Conservation (phyloP, 1,140 invertebrate genomes). For the Diorhabda elongata region DNA sequence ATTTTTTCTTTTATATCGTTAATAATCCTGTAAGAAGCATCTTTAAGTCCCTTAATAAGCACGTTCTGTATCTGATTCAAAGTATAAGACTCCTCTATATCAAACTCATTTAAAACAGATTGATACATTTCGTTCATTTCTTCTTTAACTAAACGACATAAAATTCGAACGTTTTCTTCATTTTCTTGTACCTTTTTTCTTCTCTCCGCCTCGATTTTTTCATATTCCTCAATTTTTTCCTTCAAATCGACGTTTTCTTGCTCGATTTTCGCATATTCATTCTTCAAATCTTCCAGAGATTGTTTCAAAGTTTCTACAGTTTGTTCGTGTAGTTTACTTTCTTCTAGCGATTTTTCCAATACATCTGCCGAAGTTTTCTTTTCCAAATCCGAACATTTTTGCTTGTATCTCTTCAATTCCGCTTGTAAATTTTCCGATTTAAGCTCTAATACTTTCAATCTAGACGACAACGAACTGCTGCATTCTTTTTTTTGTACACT, state of each 20-base stretch:
- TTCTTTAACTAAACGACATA: slow-evolving; percentile 21
- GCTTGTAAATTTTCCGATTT: slow-evolving; percentile 25
- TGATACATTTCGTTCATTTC: slow-evolving; percentile 28
- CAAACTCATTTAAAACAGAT: slow-evolving; percentile 21
- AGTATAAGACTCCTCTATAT: slow-evolving; percentile 10
- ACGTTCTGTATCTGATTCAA: slow-evolving; percentile 18
- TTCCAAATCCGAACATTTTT: slow-evolving; percentile 20
- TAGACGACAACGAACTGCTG: slow-evolving; percentile 24
- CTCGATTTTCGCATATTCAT: not conserved
- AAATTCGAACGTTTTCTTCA: slow-evolving; percentile 14
- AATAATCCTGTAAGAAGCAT: slow-evolving; percentile 25
- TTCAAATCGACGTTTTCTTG: slow-evolving; percentile 6
- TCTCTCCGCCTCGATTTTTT: slow-evolving; percentile 13
- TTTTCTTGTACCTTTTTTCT: slow-evolving; percentile 1
- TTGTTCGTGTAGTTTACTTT: slow-evolving; percentile 6
- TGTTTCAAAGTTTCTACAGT: slow-evolving; percentile 15
- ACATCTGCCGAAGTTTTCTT: slow-evolving; percentile 6
- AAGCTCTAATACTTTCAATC: slow-evolving; percentile 26
- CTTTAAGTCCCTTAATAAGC: slow-evolving; percentile 26
- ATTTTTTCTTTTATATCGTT: slow-evolving; percentile 15
- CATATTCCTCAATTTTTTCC: slow-evolving; percentile 18
- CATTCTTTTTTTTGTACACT: slow-evolving; percentile 14
- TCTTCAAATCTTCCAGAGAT: not conserved
- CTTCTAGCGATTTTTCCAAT: not conserved
- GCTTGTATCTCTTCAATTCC: slow-evolving; percentile 17